Conservation (phyloP, 1,140 invertebrate genomes). For the Euwallacea similis region DNA sequence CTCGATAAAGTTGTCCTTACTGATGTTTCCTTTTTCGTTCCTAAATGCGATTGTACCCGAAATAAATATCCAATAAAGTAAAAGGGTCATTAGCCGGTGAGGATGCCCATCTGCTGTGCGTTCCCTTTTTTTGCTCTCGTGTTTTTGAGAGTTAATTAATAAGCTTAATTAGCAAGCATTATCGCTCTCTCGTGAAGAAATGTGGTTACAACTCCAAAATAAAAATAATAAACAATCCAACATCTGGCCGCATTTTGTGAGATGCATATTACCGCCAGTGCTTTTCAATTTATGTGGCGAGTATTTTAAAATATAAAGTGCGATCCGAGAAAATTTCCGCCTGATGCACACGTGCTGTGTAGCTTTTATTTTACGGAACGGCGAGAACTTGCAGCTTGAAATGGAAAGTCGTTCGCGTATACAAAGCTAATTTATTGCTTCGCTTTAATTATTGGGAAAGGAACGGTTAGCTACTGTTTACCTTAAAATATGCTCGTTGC, state of each 20-base stretch:
- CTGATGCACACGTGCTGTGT: not conserved
- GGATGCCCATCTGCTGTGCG: too few relatives aligned
- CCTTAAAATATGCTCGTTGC: too few relatives aligned
- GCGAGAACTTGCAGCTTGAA: conserved; percentile 1
- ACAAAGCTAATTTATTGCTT: conserved; percentile 2
- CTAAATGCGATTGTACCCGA: too few relatives aligned
- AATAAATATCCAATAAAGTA: too few relatives aligned
- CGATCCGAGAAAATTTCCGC: not conserved
- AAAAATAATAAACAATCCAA: not conserved
- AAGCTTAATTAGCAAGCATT: too few relatives aligned
- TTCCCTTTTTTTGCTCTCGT: too few relatives aligned
- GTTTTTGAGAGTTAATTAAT: too few relatives aligned
- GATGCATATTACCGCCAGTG: not conserved
- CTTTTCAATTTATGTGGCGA: not conserved
- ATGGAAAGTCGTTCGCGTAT: not conserved
- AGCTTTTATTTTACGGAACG: not conserved
- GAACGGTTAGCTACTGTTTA: too few relatives aligned
- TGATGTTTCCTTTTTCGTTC: too few relatives aligned
- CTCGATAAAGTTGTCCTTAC: too few relatives aligned
- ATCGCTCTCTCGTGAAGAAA: too few relatives aligned
- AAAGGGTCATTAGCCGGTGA: too few relatives aligned
- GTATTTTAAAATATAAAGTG: conserved; percentile 7
- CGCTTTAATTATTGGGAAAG: not conserved
- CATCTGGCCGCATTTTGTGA: not conserved
- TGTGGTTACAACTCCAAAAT: not conserved